phyloP scores from a whole-genome alignment of 2,888 invertebrate species.

The Ligdia adustata region DNA sequence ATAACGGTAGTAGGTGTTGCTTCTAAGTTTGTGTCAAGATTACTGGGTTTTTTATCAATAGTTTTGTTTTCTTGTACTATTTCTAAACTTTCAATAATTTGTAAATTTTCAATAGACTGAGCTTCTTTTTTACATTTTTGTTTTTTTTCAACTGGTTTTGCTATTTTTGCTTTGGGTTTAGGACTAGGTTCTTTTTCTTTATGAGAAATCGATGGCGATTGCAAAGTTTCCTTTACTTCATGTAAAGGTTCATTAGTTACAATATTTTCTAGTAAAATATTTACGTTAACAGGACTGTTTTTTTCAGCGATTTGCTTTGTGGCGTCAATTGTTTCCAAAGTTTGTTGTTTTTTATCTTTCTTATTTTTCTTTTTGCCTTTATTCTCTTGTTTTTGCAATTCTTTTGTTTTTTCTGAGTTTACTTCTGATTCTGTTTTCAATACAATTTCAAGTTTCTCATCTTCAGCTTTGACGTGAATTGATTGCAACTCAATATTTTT shows the following conservation, averaged over 20 bases:
- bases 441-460: not conserved
- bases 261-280: not conserved
- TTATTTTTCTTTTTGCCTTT: slow-evolving; percentile 47
- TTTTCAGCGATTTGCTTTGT: slow-evolving; percentile 15
- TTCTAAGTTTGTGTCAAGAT: slow-evolving; percentile 14
- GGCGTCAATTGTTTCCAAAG: slow-evolving; percentile 21
- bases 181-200: slow-evolving; percentile 21
- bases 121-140: slow-evolving; percentile 46
- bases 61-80: slow-evolving; percentile 12
- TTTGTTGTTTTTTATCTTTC: slow-evolving; percentile 43
- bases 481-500: not conserved
- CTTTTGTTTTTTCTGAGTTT: slow-evolving; percentile 14
- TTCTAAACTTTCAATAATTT: slow-evolving; percentile 7
- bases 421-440: slow-evolving; percentile 17
- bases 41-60: not conserved
- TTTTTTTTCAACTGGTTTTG: slow-evolving; percentile 70
- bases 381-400: slow-evolving; percentile 21
- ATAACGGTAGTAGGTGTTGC: not conserved
- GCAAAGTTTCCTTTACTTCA: slow-evolving; percentile 1
- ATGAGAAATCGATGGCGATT: not conserved
- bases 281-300: slow-evolving; percentile 7
- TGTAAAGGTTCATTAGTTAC: not conserved
- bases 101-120: slow-evolving; percentile 4
- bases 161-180: slow-evolving; percentile 64
- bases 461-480: not conserved